Evolutionary conservation across 2,113 vertebrate genomes (phyloP), one percentile per base, ranked within the genome.

Genomic region (Ceuthmochares aereus): DNA sequence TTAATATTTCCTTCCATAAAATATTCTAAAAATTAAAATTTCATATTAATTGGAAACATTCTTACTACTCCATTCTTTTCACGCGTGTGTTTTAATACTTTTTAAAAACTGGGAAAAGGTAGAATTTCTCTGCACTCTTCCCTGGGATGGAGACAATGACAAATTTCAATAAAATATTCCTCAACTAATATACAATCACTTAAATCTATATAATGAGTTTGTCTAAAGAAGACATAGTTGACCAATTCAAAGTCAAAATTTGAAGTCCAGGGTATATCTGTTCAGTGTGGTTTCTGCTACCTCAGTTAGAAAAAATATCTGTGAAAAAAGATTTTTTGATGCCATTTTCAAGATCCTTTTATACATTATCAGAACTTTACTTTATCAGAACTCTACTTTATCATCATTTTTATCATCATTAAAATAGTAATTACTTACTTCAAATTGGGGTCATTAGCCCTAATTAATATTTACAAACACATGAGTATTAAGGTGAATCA

Each of bases 381-480:
- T 42, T 55, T 81, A 18, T 75, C 79, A 84, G 43, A 72, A 78
- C 23, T 75, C 34, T 34, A 16, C 30, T 42, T 82, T 67, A 20
- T 67, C 45, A 42, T 85, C 49, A 45, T 36, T 94, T 42, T 82
- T 67, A 20, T 67, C 45, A 42, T 85, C 49, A 45, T 36, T 94
- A 23, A 73, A 55, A 55, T 60, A 70, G 12, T 87, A 83, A 66
- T 93, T 79, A n/a, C 43, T 82, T 80, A 34, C 74, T 85, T 83
- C 78, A 58, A 76, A 92, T 30, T 73, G 55, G 29, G 47, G 58
- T 93, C 62, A n/a, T 94, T 79, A 90, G 19, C 63, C 58, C 17
- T 91, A 83, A 82, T 60, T 84, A 58, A 36, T 95, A 64, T 93
- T 76, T 94, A 68, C 58, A 87, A 47, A 87, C 47, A 76, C 9